Evolutionary conservation across 2,888 invertebrate species (phyloP), one percentile per base, ranked within the genome.

Genomic region (Rhorus exstirpatorius): DNA sequence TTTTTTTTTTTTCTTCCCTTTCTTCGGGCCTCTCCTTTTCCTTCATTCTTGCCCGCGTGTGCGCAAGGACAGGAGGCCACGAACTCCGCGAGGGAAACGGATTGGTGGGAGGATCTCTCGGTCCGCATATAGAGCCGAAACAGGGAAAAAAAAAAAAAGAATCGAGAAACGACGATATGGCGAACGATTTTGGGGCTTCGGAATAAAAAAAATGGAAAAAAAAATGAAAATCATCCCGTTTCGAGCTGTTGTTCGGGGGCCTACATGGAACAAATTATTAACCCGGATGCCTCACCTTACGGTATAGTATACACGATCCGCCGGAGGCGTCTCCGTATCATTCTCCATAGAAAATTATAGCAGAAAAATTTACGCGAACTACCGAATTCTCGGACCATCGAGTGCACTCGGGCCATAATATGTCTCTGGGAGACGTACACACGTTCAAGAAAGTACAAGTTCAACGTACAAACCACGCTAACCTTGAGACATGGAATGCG

Each of bases 61-160:
- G 68, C 79, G 81, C 83, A 85, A 82, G 55, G 68, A 81, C 75
- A 68, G 60, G 58, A 81, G 76, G 63, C 72, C 67, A 68, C 60
- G 71, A 68, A 75, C 49, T 67, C 53, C 71, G 79, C 65, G 44
- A 58, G 79, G 74, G 61, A 61, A 72, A 49, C 24, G 12, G 44
- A 35, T 4, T 41, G 60, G 35, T 83, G 58, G 60, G 17, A 58
- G 38, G 55, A 44, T 14, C 26, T 12, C 51, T 41, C 58, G 51
- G 61, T 58, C 49, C 68, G 68, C 65, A 71, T n/a, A n/a, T n/a
- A n/a, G 19, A 44, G 41, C 63, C 49, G 31, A 60, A n/a, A n/a
- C n/a, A 71, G 24, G 53, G 58, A 60, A 83, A 72, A 79, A 79
- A 75, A 58, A 58, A 83, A 70, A 79, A 77, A 74, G 53, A 21